Evolutionary conservation across 2,888 invertebrate genomes (phyloP), one percentile per base, ranked within the genome.

Genomic region (Eubasilissa splendida): DNA sequence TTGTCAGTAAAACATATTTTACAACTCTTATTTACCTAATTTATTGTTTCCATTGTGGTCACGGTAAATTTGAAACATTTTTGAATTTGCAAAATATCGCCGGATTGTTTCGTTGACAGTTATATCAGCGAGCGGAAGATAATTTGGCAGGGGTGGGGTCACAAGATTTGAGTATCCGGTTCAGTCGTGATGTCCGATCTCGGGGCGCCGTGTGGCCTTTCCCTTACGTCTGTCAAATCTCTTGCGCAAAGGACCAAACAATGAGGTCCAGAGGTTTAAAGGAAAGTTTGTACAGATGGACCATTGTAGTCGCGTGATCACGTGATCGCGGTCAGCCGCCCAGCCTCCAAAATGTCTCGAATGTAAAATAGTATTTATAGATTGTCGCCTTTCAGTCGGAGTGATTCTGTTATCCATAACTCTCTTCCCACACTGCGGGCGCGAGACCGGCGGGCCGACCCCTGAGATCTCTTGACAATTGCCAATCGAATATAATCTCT

Each of bases 241-340:
- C 63, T 63, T 63, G 63, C 63, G 63, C 63, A 63, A 63, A 63
- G 63, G 63, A 63, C 63, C 60, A 10, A 12, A 63, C 63, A 63
- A 63, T 12, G 63, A 31, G 63, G 42, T 33, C 5, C 22, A 22
- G 22, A 22, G 22, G 31, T 33, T 63, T n/a, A 8, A 12, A 63
- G 33, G 63, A 63, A 63, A 63, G 63, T 63, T 63, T 3, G 33
- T 12, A 63, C 63, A 33, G 63, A 33, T 42, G 63, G 12, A 10
- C n/a, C 63, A 63, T 63, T 63, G 63, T 33, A 63, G 42, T 63
- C 33, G 33, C 33, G 33, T 5, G 33, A 63, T 63, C 9, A 33
- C 33, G 63, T 31, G 33, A 31, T 31, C 63, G 42, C 31, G 60
- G 60, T 12, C 59, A 42, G 14, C n/a, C 14, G 60, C 63, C 31